phyloP scores from a whole-genome alignment of 2,797 vertebrate genomes.

The Octomys mimax region DNA sequence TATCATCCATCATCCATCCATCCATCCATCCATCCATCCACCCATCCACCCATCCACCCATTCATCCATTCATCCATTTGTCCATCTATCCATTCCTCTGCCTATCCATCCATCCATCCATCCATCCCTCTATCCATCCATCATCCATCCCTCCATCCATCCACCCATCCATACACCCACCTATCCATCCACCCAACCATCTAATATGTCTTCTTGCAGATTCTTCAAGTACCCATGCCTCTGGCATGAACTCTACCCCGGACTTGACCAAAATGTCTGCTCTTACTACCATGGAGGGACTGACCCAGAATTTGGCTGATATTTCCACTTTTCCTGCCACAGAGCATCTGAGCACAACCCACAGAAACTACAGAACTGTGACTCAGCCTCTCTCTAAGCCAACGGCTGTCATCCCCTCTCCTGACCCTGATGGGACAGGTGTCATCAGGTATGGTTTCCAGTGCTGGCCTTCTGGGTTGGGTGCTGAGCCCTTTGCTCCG shows the following conservation, averaged over 20 bases:
- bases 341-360: fast-evolving
- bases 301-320: neutral
- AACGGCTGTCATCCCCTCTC: neutral
- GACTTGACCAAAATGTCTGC: fast-evolving
- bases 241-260: neutral
- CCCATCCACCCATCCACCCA: neutral
- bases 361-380: neutral
- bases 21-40: too few relatives aligned
- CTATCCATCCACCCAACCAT: neutral
- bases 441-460: slow-evolving; percentile 55
- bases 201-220: slow-evolving; percentile 42
- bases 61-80: neutral
- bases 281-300: neutral
- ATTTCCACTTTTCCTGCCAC: neutral
- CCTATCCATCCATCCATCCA: neutral
- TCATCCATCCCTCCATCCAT: too few relatives aligned
- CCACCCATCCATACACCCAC: too few relatives aligned
- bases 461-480: neutral
- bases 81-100: neutral
- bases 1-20: too few relatives aligned
- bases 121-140: neutral
- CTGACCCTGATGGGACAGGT: neutral
- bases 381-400: neutral
- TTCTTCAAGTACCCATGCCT: fast-evolving
- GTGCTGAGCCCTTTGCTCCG: neutral